A percentile compares a stretch with the other conserved stretches of the same genome.
Conservation (phyloP, 1,140 invertebrate genomes). For the Tachypleus tridentatus region DNA sequence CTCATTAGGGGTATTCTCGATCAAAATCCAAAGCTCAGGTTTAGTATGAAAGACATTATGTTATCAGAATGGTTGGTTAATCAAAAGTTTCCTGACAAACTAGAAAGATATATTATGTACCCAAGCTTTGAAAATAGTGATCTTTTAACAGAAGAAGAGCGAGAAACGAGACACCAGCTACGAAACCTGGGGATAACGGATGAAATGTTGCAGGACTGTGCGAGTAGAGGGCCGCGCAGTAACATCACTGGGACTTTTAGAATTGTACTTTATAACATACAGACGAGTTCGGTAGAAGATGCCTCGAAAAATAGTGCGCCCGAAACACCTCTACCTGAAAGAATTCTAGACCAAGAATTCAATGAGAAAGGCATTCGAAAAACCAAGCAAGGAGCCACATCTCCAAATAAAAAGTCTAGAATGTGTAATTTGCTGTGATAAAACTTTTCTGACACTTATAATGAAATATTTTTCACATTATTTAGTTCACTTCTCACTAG, state of each 20-base stretch:
- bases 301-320: no score
- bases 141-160: constrained; percentile 31
- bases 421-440: no score
- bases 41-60: constrained; percentile 38
- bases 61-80: constrained; percentile 40
- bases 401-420: no score
- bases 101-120: constrained; percentile 28
- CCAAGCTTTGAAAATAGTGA: constrained; percentile 18
- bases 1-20: constrained; percentile 39
- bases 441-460: no score
- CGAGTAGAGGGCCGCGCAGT: constrained; percentile 37
- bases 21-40: constrained; percentile 39
- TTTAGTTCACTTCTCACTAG: no score
- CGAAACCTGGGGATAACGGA: constrained; percentile 41
- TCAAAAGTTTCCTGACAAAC: constrained; percentile 28
- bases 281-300: neutral
- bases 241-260: constrained; percentile 47
- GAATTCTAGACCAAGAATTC: no score
- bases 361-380: no score
- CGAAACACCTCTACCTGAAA: no score
- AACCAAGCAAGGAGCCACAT: no score
- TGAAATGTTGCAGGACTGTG: constrained; percentile 37
- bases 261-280: constrained; percentile 14
- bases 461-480: no score
- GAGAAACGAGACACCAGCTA: constrained; percentile 34